phyloP scores from a whole-genome alignment of 2,888 invertebrate species.

The Himalopsyche kuldschensis region DNA sequence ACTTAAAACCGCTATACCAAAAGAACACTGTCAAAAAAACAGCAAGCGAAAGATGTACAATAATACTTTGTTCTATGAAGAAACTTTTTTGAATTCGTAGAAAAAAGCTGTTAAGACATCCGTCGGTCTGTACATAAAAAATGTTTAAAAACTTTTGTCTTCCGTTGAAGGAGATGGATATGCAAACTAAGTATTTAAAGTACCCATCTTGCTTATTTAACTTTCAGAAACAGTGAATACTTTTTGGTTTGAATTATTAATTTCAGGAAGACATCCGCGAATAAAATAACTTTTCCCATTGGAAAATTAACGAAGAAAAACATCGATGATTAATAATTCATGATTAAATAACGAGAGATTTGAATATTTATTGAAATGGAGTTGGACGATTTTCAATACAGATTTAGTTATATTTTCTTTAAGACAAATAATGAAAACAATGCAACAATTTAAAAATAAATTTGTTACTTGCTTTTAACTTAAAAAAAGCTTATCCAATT shows the following conservation, averaged over 20 bases:
- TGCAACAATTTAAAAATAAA: background rate
- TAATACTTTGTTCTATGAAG: too few species aligned
- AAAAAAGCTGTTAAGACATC: too few species aligned
- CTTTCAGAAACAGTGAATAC: background rate
- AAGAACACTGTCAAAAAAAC: too few species aligned
- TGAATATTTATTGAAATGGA: background rate
- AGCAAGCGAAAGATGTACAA: too few species aligned
- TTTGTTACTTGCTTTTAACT: too few species aligned
- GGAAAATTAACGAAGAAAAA: background rate
- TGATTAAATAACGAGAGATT: background rate
- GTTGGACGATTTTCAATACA: background rate
- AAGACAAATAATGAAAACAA: background rate
- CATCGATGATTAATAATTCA: background rate
- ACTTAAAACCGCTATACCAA: too few species aligned
- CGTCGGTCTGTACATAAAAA: background rate
- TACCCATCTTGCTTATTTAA: background rate
- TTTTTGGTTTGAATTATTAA: background rate
- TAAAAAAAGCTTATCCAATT: too few species aligned
- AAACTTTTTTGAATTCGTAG: too few species aligned
- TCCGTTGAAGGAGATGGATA: background rate
- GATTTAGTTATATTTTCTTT: background rate
- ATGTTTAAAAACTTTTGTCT: background rate
- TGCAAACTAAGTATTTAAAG: background rate
- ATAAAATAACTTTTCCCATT: background rate
- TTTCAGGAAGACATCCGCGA: background rate